Conservation (phyloP, 2,113 vertebrate species). For the Piaya cayana region DNA sequence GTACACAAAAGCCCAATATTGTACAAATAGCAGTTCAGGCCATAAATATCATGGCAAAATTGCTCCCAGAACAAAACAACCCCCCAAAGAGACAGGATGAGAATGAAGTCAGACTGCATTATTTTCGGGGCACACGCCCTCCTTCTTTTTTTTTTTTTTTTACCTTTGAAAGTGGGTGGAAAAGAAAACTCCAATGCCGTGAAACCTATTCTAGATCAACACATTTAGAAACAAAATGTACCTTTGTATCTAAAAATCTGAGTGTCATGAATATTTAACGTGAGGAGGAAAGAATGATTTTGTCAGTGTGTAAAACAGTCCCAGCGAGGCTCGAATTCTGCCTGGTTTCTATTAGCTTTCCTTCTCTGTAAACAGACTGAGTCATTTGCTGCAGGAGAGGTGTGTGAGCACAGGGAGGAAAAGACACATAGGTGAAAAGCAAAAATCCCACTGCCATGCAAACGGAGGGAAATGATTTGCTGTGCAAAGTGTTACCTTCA, state of each 20-base stretch:
- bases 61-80: slow-evolving; percentile 56
- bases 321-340: slow-evolving; percentile 74
- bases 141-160: too few species aligned
- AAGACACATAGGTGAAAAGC: neutral
- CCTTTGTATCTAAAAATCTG: slow-evolving; percentile 78
- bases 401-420: slow-evolving; percentile 18
- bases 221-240: slow-evolving; percentile 80
- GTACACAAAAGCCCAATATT: slow-evolving; percentile 33
- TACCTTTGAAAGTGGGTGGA: neutral
- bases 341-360: slow-evolving; percentile 77
- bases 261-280: slow-evolving; percentile 80
- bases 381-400: slow-evolving; percentile 66
- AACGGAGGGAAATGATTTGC: neutral
- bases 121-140: neutral
- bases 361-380: slow-evolving; percentile 77
- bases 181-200: slow-evolving; percentile 51
- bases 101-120: slow-evolving; percentile 32
- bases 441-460: neutral
- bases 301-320: slow-evolving; percentile 76
- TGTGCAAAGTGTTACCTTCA: neutral
- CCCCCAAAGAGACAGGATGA: slow-evolving; percentile 19
- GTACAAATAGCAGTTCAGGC: slow-evolving; percentile 47
- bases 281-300: slow-evolving; percentile 75
- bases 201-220: slow-evolving; percentile 64
- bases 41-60: slow-evolving; percentile 60